Base-by-base conservation (phyloP, 1,140 invertebrate genomes). In the Ooceraea biroi region DNA sequence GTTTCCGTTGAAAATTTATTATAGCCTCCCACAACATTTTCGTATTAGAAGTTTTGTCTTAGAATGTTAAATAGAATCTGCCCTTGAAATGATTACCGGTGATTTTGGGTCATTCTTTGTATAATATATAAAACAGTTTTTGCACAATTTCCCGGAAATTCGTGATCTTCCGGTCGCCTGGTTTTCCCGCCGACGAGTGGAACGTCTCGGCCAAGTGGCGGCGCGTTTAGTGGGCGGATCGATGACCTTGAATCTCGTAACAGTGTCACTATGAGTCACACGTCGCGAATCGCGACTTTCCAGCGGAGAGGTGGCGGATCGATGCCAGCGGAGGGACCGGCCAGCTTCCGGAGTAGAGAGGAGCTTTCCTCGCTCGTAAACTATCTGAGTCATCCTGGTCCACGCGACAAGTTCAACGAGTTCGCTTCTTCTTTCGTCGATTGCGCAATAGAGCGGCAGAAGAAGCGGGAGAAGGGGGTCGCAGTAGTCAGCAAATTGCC, bases 181-280 rank as follows among this genome's bases (percentile, higher is more conserved):
- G 58, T 84, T 84, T 65, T n/a, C 30, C 19, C 10, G 0, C 50
- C 27, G 25, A 66, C 36, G 44, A 46, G 52, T 19, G 52, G 58
- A 55, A 60, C 5, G 25, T 14, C 44, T 25, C 44, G 48, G 25
- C 19, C 19, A 30, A 14, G 22, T 19, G 83, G 36, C 17, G 46
- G 11, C 55, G 30, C 41, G 68, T 58, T 71, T 11, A 30, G 84
- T 88, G 87, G 84, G 87, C 85, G 72, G 82, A 88, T 74, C 68
- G 83, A 76, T 82, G 85, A 85, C 85, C 87, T 89, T 87, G 87
- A 72, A 88, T 88, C 82, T 87, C 50, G 85, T 25, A 50, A 69
- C 72, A 82, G 77, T 57, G 55, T 50, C 50, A 55, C 65, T 65
- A 55, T 88, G 85, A 88, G 76, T 89, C 82, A 86, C 36, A 25